Evolutionary conservation across 2,888 invertebrate genomes (phyloP), one percentile per base, ranked within the genome.

Genomic region (Cheilosia vulpina): DNA sequence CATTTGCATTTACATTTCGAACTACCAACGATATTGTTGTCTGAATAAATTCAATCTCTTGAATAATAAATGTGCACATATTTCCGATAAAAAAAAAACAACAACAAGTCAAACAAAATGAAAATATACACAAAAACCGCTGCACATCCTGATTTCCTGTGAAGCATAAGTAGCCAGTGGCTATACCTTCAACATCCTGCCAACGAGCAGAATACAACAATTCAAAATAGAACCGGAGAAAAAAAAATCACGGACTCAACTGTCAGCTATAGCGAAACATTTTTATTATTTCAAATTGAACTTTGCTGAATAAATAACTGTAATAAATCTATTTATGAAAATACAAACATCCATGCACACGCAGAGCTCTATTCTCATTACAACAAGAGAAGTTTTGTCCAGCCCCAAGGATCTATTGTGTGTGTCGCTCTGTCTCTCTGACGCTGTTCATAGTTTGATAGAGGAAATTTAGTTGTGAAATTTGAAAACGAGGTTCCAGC

Each of bases 401-500:
- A 75, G 57, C 24, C 65, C 57, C 43, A 62, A 73, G 76, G 58
- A 66, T 52, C 21, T 41, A 34, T 60, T 62, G 43, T 68, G 11
- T 19, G n/a, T 38, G 41, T 52, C 55, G 69, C 53, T 63, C 43
- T 63, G 19, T 15, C n/a, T 24, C 19, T 13, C 50, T n/a, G 11
- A 24, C 45, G 47, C 57, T 17, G 13, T 2, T 24, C 4, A 13
- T 57, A 43, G 9, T 11, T 24, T 2, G 6, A 65, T 41, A 58
- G 53, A 82, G 58, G 47, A 62, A 76, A 76, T 85, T 76, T 80
- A 77, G 85, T 85, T 85, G 80, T 80, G 81, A 77, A 81, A 81
- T 81, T 85, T 85, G 81, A 85, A 81, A 85, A 81, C 81, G 68
- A 85, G 72, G 57, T 85, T 81, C 76, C 81, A 81, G 71, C 55